Percentiles rank a stretch among this genome's conserved stretches.
phyloP scores from a whole-genome alignment of 1,140 invertebrate species.

The Pseudomyrmex sp. region DNA sequence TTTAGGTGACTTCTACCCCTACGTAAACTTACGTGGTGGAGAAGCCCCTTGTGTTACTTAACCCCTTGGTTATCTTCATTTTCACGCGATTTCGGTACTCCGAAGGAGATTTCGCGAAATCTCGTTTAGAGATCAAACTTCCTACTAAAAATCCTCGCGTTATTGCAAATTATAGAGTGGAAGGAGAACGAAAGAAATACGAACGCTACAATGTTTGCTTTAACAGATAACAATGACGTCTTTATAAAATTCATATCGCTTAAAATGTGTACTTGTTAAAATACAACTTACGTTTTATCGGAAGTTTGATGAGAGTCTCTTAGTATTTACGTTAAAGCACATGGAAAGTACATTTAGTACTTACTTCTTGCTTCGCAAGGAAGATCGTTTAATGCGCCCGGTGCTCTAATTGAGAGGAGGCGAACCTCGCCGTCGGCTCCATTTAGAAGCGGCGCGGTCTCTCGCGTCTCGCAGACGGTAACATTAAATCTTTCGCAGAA shows the following conservation, averaged over 20 bases:
- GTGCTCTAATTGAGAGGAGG: conserved; percentile 43
- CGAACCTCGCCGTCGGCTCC: conserved; percentile 9
- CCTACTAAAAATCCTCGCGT: not conserved
- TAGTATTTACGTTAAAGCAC: not conserved
- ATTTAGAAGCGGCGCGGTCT: conserved; percentile 26
- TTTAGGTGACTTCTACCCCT: conserved; percentile 14
- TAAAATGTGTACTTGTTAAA: not conserved
- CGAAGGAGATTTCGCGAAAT: conserved; percentile 19
- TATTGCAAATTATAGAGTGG: not conserved
- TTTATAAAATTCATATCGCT: too few relatives aligned
- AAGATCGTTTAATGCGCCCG: conserved; percentile 14
- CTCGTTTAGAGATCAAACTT: conserved; percentile 15
- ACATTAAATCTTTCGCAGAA: conserved; percentile 60
- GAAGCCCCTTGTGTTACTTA: conserved; percentile 17
- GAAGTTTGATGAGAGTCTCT: not conserved
- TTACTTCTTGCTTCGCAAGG: not conserved
- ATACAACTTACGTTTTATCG: not conserved
- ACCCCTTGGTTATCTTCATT: conserved; percentile 69
- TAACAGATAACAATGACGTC: not conserved
- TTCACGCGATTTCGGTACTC: conserved; percentile 62
- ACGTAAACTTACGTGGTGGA: conserved; percentile 16
- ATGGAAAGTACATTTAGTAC: conserved; percentile 6
- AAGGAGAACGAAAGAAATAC: not conserved
- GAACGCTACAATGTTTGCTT: not conserved
- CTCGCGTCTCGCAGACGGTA: conserved; percentile 24